Evolutionary conservation across 2,888 invertebrate genomes (phyloP).

Genomic region (Tineola bisselliella): DNA sequence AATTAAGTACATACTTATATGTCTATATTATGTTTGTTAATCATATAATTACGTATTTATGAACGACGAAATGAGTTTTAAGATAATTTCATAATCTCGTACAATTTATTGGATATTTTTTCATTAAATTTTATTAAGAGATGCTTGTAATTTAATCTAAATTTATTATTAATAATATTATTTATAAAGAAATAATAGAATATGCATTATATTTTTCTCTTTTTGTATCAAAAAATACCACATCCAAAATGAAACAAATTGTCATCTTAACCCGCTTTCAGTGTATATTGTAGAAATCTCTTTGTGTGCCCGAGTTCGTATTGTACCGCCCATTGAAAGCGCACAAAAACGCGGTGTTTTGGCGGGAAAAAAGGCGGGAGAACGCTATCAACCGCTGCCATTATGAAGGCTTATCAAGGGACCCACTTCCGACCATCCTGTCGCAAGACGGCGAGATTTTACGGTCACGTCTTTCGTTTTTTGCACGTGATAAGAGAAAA

Average conservation of each 20-base stretch:
- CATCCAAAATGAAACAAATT: not conserved
- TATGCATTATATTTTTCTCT: no score
- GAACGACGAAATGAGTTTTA: not conserved
- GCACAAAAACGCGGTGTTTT: slow-evolving; percentile 12
- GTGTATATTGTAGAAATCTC: not conserved
- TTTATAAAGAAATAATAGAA: no score
- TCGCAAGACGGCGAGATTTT: slow-evolving; percentile 45
- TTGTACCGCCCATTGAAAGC: not conserved
- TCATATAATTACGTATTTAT: slow-evolving; percentile 39
- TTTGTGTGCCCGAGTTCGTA: not conserved
- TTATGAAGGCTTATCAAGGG: slow-evolving; percentile 65
- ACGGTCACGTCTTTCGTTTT: slow-evolving; percentile 50
- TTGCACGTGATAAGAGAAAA: not conserved
- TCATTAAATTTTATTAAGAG: not conserved
- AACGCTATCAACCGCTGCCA: slow-evolving; percentile 61
- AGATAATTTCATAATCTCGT: not conserved
- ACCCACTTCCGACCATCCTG: slow-evolving; percentile 37
- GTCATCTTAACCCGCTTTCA: not conserved
- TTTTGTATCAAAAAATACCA: not conserved
- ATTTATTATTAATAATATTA: not conserved
- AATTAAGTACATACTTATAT: slow-evolving; percentile 37
- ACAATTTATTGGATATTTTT: not conserved
- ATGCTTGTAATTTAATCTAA: not conserved
- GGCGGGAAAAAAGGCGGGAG: slow-evolving; percentile 59
- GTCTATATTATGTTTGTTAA: slow-evolving; percentile 39